These are phyloP conservation scores for Drosophila glabriapex DNA, from an alignment of 2,888 invertebrate genomes.

Conservation along the genomic window DNA sequence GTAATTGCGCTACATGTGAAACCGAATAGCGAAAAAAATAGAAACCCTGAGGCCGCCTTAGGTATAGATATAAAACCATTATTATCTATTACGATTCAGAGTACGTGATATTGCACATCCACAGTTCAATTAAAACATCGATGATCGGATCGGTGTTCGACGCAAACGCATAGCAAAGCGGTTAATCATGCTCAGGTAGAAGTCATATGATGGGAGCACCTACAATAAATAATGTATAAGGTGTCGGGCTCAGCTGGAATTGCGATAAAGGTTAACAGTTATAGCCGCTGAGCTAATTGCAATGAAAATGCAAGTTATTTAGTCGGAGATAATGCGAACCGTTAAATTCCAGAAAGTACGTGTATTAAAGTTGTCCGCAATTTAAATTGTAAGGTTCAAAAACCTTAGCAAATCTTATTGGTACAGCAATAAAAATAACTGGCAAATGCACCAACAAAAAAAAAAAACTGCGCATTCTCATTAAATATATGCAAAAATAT, in stretches of 20 bases:
- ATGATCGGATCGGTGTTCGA: constrained; percentile 10
- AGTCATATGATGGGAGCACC: constrained; percentile 46
- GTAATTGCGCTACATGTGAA: constrained; percentile 15
- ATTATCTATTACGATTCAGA: constrained; percentile 49
- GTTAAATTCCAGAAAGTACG: constrained; percentile 23
- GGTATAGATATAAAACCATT: constrained; percentile 34
- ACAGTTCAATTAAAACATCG: constrained; percentile 7
- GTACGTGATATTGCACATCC: constrained; percentile 47
- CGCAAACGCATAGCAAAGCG: constrained; percentile 34
- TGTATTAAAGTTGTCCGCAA: constrained; percentile 14
- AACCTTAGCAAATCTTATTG: constrained; percentile 57
- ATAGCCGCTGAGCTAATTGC: constrained; percentile 24
- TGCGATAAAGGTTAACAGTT: constrained; percentile 41
- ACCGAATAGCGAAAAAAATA: constrained; percentile 10
- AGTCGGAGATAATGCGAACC: constrained; percentile 1
- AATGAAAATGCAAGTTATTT: constrained; percentile 45
- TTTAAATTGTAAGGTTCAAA: constrained; percentile 60
- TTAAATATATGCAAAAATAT: constrained; percentile 33
- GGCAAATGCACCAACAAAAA: constrained; percentile 31
- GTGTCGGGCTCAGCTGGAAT: constrained; percentile 60
- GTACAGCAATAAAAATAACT: constrained; percentile 37
- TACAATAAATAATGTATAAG: constrained; percentile 42
- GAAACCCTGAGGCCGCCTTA: constrained; percentile 41
- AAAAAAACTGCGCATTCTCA: constrained; percentile 25
- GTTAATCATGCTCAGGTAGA: constrained; percentile 38